Base-by-base conservation (phyloP, 1,140 invertebrate genomes). In the Drosophila baimaii region DNA sequence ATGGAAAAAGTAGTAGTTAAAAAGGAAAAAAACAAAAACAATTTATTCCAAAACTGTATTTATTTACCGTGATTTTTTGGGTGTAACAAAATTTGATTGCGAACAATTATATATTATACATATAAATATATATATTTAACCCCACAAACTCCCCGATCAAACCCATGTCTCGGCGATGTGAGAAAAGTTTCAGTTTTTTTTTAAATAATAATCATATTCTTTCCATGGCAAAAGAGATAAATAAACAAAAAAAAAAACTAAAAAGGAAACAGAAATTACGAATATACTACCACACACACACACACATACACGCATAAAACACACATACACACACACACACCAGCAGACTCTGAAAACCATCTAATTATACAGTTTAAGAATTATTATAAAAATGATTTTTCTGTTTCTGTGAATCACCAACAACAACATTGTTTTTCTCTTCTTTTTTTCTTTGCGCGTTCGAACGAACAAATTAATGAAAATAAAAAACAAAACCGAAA, bases 341-440 rank as follows among this genome's bases (percentile, higher is more conserved):
- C 59, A 58, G 73, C 69, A 74, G 68, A 83, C 59, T 73, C 19
- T 59, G 46, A 75, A 66, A 77, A 69, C 35, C 58, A 79, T 69
- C 73, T 51, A 89, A 88, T 77, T 89, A 84, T 89, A 88, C 83
- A 88, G 84, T 76, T 89, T 88, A 88, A 89, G 81, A 85, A 90
- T 90, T 81, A 89, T 89, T 90, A 90, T 89, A 79, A 88, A 76
- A 84, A 89, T 89, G 77, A 89, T 84, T 89, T 89, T 90, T 86
- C 83, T 90, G 85, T 90, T 90, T 90, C 85, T 90, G 85, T 90
- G 86, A 90, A 90, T 91, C 81, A 89, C 79, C 90, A 91, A 91
- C 90, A 91, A 91, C 86, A 91, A 90, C 82, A 91, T 90, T 90
- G 90, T 91, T 91, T 91, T 91, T 91, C 81, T 91, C 90, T 91